phyloP scores from a whole-genome alignment of 2,888 invertebrate genomes.

The Lucinisca nassula region DNA sequence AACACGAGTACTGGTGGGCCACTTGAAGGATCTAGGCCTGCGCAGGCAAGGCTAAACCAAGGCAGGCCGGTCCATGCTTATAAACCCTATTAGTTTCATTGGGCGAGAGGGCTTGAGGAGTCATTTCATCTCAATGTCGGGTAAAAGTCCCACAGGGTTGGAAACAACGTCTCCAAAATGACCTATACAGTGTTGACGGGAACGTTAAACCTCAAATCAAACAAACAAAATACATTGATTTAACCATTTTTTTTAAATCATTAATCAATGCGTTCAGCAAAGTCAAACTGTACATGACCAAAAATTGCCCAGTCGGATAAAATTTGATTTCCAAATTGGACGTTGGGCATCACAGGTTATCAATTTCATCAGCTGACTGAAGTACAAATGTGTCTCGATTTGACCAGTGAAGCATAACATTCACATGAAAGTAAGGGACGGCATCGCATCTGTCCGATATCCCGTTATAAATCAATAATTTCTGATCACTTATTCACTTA shows the following conservation, averaged over 20 bases:
- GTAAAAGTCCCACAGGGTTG: too few species aligned
- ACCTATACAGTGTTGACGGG: too few species aligned
- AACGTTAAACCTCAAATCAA: too few species aligned
- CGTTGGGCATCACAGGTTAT: neutral
- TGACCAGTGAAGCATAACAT: neutral
- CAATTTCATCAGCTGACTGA: neutral
- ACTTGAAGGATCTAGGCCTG: too few species aligned
- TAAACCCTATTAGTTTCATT: too few species aligned
- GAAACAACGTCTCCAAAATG: too few species aligned
- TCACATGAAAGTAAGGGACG: neutral
- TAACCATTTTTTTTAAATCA: neutral
- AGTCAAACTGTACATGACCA: neutral
- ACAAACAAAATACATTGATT: too few species aligned
- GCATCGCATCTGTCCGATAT: conserved; percentile 1
- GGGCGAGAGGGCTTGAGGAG: too few species aligned
- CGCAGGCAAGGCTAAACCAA: too few species aligned
- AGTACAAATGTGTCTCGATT: conserved; percentile 6
- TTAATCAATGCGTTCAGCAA: neutral
- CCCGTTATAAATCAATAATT: conserved; percentile 14
- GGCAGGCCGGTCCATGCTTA: too few species aligned
- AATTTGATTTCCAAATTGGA: neutral
- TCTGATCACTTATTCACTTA: conserved; percentile 7
- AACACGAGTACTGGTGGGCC: too few species aligned
- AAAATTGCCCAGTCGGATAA: neutral
- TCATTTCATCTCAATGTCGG: too few species aligned